Evolutionary conservation across 2,113 vertebrate species (phyloP).

Genomic region (Eurypyga helias): DNA sequence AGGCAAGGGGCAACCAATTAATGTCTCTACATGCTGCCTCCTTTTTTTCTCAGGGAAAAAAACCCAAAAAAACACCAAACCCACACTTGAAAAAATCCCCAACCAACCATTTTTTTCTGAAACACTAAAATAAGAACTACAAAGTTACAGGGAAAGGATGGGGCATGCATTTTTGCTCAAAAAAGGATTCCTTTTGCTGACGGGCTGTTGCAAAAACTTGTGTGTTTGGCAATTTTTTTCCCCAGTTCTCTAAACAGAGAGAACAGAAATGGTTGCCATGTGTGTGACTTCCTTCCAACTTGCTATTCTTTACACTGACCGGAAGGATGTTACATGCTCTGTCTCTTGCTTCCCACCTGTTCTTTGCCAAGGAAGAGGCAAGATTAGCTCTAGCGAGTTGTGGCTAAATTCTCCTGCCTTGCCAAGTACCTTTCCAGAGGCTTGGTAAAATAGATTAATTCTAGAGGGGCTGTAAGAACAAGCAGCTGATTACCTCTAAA

Average conservation of each 20-base stretch:
- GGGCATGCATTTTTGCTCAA: neutral
- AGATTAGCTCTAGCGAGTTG: neutral
- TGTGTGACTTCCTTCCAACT: neutral
- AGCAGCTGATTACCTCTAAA: constrained; percentile 1
- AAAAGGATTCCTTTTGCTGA: neutral
- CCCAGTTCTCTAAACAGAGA: neutral
- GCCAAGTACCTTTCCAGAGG: neutral
- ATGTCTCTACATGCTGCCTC: neutral
- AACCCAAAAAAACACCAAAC: neutral
- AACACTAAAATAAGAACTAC: neutral
- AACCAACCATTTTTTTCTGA: neutral
- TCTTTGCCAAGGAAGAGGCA: neutral
- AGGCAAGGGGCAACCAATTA: neutral
- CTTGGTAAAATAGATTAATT: neutral
- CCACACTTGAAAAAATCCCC: neutral
- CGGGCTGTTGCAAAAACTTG: neutral
- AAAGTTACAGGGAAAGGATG: neutral
- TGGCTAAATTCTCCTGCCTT: constrained; percentile 1
- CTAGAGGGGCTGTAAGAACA: constrained; percentile 13
- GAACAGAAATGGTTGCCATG: neutral
- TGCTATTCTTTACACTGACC: neutral
- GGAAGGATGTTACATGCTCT: neutral
- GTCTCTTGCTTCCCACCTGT: neutral
- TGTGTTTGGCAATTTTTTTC: neutral
- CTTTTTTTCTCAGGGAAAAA: neutral